Base-by-base conservation (phyloP, 2,888 invertebrate genomes). In the Lamproptera curius region DNA sequence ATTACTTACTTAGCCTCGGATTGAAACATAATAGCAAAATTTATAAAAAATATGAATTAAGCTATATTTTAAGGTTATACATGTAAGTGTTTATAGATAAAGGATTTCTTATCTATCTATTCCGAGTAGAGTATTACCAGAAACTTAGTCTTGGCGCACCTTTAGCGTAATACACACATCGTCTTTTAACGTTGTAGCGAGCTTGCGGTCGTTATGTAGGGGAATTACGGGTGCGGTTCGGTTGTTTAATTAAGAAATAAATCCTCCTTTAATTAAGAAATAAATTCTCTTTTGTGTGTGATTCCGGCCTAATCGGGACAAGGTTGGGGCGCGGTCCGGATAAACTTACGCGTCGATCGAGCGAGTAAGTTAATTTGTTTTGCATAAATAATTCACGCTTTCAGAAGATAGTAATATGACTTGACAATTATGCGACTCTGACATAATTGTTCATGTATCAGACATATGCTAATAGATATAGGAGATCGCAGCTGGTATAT, bases 191-290 rank as follows among this genome's bases (percentile, higher is more conserved):
- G 26, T 43, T 44, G 11, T 28, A 49, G 36, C 40, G 36, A 40
- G 35, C 17, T 35, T 43, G 35, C 43, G 43, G 34, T 49, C 43
- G 43, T 44, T 28, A 10, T 44, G 36, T 20, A 17, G 39, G 43
- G 39, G 39, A 48, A 40, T 40, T 35, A 49, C 40, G 42, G 39
- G 35, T 35, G 40, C 43, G 49, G 49, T 35, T 49, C 35, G 35
- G n/a, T n/a, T 36, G 49, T 49, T 44, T 49, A 49, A 49, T 49
- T 49, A 49, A 49, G 49, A 40, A 43, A 49, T 49, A 49, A 49
- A 49, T 49, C 49, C 49, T 35, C 39, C 40, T 49, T 49, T 49
- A 49, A 49, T 49, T 49, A 49, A 49, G 49, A 44, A 49, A 49
- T 49, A 49, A 44, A 49, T 44, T 49, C 49, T 36, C 43, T 44